phyloP scores from a whole-genome alignment of 1,140 invertebrate genomes.

The Drosophila sulfurigaster region DNA sequence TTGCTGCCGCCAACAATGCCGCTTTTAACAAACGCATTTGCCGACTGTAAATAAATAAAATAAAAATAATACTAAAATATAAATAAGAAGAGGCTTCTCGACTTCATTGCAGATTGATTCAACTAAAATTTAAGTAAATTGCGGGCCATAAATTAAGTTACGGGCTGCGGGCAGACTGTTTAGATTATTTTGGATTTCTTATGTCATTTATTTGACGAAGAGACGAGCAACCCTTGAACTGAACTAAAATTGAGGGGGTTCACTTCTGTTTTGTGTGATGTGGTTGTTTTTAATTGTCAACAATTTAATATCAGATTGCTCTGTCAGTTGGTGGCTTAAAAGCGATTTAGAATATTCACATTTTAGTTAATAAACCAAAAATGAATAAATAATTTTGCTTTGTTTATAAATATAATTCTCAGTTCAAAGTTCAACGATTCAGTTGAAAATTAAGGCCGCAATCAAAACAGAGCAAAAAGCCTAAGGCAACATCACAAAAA shows the following conservation, averaged over 20 bases:
- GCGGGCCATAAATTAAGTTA: slow-evolving; percentile 36
- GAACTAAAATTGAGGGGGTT: not conserved
- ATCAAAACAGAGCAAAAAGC: slow-evolving; percentile 6
- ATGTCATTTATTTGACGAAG: slow-evolving; percentile 57
- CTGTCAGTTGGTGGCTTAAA: not conserved
- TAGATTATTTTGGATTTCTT: slow-evolving; percentile 35
- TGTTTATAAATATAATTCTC: not conserved
- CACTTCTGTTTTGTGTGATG: not conserved
- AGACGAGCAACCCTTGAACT: not conserved
- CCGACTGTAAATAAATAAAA: slow-evolving; percentile 27
- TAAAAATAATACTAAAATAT: slow-evolving; percentile 6
- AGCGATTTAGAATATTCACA: not conserved
- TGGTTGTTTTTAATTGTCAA: slow-evolving; percentile 1
- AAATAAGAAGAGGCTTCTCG: slow-evolving; percentile 27
- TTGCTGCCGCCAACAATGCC: slow-evolving; percentile 14
- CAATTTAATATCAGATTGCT: not conserved
- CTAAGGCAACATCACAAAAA: slow-evolving; percentile 16
- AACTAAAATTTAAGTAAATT: slow-evolving; percentile 54
- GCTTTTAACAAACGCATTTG: slow-evolving; percentile 38
- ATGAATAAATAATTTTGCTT: not conserved
- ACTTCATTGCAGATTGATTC: slow-evolving; percentile 33
- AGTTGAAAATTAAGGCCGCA: slow-evolving; percentile 1
- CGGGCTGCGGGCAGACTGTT: slow-evolving; percentile 7
- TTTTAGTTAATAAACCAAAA: not conserved
- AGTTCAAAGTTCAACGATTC: slow-evolving; percentile 10